Conservation (phyloP, 2,797 vertebrate genomes). For the Ceyx erithaca region DNA sequence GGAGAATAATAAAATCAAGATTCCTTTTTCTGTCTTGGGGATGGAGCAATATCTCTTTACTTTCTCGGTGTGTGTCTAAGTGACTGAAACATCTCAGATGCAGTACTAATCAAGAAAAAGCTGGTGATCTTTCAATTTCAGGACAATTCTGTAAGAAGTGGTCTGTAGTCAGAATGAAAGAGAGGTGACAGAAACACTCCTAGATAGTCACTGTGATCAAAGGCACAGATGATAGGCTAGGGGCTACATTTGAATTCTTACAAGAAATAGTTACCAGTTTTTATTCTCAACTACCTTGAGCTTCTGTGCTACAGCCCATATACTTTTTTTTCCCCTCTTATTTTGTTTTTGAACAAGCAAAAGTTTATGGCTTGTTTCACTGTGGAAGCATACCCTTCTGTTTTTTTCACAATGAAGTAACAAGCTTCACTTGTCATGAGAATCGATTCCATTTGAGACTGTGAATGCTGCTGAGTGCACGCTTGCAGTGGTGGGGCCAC, state of each 20-base stretch:
- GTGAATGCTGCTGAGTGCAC: neutral
- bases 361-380: neutral
- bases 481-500: neutral
- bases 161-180: neutral
- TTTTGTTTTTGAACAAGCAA: neutral
- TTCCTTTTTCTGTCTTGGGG: neutral
- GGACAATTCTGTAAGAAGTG: neutral
- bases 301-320: neutral
- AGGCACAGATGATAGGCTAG: neutral
- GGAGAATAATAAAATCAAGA: neutral
- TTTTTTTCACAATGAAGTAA: neutral
- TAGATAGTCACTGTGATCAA: neutral
- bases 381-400: neutral
- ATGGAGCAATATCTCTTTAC: neutral
- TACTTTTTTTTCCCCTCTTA: neutral
- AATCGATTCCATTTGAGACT: neutral
- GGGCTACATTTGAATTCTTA: neutral
- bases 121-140: neutral
- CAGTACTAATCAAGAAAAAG: neutral
- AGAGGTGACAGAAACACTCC: neutral
- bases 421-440: neutral
- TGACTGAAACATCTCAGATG: neutral
- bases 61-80: neutral
- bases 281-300: neutral
- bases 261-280: neutral